Conservation (phyloP, 2,113 vertebrate species). For the Benitochromis conjunctus region DNA sequence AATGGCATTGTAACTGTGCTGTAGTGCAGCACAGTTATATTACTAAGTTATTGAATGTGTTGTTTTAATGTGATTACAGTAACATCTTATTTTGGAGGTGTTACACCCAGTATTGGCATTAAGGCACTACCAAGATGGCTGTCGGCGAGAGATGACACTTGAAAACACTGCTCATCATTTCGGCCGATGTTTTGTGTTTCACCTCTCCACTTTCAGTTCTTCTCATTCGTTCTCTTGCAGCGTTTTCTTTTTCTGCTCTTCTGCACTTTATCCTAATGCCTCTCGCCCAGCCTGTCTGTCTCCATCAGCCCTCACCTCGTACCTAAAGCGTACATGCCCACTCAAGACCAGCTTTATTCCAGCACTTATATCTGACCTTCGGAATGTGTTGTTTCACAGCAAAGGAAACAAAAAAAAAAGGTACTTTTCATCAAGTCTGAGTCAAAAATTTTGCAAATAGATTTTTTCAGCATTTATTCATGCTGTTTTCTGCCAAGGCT, state of each 20-base stretch:
- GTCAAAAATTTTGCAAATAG: constrained; percentile 43
- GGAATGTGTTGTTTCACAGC: constrained; percentile 4
- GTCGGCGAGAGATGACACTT: background rate
- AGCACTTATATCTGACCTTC: constrained; percentile 28
- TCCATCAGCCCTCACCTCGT: background rate
- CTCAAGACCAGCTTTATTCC: constrained; percentile 16
- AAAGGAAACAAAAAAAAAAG: constrained; percentile 17
- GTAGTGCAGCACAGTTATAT: background rate
- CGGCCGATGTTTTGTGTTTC: background rate
- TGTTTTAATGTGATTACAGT: background rate
- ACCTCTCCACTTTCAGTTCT: background rate
- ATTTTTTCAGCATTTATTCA: constrained; percentile 47
- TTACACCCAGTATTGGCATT: background rate
- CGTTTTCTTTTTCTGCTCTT: background rate
- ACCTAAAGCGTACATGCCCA: constrained; percentile 22
- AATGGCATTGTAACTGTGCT: too few species aligned
- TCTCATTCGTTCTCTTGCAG: background rate
- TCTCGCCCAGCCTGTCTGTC: constrained; percentile 7
- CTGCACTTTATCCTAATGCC: background rate
- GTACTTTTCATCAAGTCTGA: constrained; percentile 21
- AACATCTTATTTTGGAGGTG: background rate
- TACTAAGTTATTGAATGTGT: background rate
- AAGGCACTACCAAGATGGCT: background rate
- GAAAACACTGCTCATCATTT: too few species aligned
- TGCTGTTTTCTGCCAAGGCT: constrained; percentile 39